Percentiles rank a stretch among this genome's conserved stretches.
These are phyloP conservation scores for Ormyrus thymus DNA, from an alignment of 2,888 invertebrate species.

Conservation along the genomic window DNA sequence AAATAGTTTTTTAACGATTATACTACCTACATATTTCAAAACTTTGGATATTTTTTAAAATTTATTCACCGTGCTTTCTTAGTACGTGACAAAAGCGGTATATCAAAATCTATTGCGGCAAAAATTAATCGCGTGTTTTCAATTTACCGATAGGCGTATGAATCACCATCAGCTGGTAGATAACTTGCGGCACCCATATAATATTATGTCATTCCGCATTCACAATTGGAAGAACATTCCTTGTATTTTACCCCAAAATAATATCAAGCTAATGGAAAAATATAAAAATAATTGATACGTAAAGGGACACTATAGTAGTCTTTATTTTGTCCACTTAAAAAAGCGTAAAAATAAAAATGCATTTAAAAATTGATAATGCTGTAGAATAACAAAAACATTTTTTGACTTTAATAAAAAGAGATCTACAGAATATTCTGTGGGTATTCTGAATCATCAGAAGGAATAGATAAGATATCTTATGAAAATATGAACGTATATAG, in stretches of 20 bases:
- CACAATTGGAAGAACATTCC: conserved; percentile 76
- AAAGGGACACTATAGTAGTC: conserved; percentile 40
- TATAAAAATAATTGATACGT: conserved; percentile 38
- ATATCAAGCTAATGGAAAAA: conserved; percentile 51
- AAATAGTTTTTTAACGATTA: not conserved
- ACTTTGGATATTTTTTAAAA: no score
- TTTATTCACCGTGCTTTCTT: not conserved
- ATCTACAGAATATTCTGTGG: no score
- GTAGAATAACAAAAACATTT: not conserved
- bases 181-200: conserved; percentile 22
- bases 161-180: conserved; percentile 45
- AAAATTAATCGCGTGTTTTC: no score
- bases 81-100: no score
- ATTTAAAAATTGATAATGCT: not conserved
- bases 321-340: conserved; percentile 9
- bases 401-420: not conserved
- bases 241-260: conserved; percentile 63
- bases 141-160: conserved; percentile 28
- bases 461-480: no score
- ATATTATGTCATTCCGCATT: conserved; percentile 71
- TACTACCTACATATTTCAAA: not conserved
- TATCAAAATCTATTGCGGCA: no score
- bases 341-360: conserved; percentile 3
- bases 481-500: no score
- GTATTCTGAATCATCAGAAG: no score